These are phyloP conservation scores for Leptonema lineaticorne DNA, from an alignment of 1,140 invertebrate species.

Conservation along the genomic window DNA sequence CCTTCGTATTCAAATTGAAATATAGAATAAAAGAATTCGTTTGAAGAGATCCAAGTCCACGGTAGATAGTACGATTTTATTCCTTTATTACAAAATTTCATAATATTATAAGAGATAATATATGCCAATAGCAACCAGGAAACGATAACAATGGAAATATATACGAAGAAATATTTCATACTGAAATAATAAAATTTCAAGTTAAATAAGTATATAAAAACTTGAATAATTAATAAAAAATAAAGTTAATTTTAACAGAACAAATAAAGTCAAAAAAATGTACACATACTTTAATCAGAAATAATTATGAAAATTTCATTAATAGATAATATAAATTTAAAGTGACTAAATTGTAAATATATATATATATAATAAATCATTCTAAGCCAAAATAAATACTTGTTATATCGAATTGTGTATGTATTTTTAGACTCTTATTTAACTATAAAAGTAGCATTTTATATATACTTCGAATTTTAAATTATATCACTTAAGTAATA, in stretches of 20 bases:
- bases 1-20: neutral
- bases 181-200: neutral
- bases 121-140: neutral
- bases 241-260: neutral
- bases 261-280: no score
- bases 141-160: neutral
- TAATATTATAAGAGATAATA: neutral
- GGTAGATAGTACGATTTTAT: neutral
- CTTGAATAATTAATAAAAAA: neutral
- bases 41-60: neutral
- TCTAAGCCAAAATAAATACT: no score
- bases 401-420: no score
- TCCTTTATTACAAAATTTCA: neutral
- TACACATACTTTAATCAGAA: no score
- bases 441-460: no score
- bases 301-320: no score
- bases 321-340: no score
- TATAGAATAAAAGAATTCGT: neutral
- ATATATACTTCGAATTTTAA: no score
- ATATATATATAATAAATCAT: no score
- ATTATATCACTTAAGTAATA: no score
- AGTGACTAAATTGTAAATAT: no score
- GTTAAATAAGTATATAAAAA: neutral
- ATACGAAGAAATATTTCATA: neutral
- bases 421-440: no score